Percentiles rank a stretch among this genome's conserved stretches.
Evolutionary conservation across 92 coral and sea anemone species (phyloP).

Genomic region (Montipora capitata): DNA sequence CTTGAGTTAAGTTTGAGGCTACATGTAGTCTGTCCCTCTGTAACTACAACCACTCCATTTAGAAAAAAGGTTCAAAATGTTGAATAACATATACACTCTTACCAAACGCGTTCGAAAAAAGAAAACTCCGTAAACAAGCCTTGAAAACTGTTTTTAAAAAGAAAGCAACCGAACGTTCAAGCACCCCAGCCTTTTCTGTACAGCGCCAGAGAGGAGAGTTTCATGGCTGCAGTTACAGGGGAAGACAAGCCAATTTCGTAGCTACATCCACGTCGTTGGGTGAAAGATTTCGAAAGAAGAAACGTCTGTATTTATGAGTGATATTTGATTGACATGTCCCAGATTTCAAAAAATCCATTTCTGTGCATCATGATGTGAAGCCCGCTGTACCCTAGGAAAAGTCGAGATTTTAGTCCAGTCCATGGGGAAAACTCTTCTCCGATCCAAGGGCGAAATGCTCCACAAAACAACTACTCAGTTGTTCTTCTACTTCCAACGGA

Average conservation of each 20-base stretch:
- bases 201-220: not conserved
- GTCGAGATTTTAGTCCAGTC: not conserved
- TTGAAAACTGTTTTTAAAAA: slow-evolving; percentile 21
- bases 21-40: slow-evolving; percentile 13
- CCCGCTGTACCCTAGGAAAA: not conserved
- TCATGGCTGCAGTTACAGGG: slow-evolving; percentile 43
- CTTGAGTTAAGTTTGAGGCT: not conserved
- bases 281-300: slow-evolving; percentile 7
- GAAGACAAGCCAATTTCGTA: slow-evolving; percentile 28
- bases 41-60: slow-evolving; percentile 28
- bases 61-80: slow-evolving; percentile 25
- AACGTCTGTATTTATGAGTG: slow-evolving; percentile 49
- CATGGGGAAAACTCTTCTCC: not conserved
- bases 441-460: not conserved
- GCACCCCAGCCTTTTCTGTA: slow-evolving; percentile 1
- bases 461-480: not conserved
- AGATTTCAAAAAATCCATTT: not conserved
- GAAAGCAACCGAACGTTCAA: not conserved
- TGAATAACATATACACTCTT: slow-evolving; percentile 38
- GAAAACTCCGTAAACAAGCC: slow-evolving; percentile 5
- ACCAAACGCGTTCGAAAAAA: slow-evolving; percentile 44
- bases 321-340: not conserved
- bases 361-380: not conserved
- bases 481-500: not conserved
- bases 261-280: not conserved